Conservation (phyloP, 2,113 vertebrate genomes). For the Himantopus leucocephalus region DNA sequence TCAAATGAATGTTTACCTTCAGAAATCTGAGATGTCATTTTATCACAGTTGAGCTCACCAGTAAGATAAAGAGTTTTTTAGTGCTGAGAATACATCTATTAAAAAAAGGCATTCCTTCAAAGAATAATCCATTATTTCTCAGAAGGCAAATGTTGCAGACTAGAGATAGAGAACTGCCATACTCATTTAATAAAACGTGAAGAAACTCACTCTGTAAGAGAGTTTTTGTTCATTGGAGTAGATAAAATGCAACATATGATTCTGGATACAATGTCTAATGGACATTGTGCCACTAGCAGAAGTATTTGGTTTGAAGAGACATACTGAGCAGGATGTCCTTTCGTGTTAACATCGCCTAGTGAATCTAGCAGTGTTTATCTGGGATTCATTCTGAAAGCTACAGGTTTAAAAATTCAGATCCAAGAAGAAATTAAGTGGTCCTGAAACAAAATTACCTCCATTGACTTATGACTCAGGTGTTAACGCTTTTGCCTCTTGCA, state of each 20-base stretch:
- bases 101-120: background rate
- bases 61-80: background rate
- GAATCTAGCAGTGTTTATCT: background rate
- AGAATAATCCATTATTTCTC: background rate
- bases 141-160: background rate
- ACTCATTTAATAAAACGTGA: background rate
- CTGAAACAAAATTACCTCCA: background rate
- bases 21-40: constrained; percentile 9
- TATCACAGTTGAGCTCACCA: background rate
- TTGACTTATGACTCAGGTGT: background rate
- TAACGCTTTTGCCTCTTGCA: background rate
- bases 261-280: background rate
- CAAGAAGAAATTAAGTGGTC: background rate
- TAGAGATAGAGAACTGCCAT: background rate
- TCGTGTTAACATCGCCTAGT: background rate
- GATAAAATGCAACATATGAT: background rate
- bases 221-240: background rate
- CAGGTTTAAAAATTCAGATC: background rate
- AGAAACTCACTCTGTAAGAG: background rate
- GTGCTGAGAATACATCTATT: background rate
- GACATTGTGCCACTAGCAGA: background rate
- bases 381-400: background rate
- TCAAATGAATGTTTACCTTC: constrained; percentile 2
- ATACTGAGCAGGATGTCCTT: background rate
- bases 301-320: background rate